These are phyloP conservation scores for Calycopis cecrops DNA, from an alignment of 1,140 invertebrate genomes.

Conservation along the genomic window DNA sequence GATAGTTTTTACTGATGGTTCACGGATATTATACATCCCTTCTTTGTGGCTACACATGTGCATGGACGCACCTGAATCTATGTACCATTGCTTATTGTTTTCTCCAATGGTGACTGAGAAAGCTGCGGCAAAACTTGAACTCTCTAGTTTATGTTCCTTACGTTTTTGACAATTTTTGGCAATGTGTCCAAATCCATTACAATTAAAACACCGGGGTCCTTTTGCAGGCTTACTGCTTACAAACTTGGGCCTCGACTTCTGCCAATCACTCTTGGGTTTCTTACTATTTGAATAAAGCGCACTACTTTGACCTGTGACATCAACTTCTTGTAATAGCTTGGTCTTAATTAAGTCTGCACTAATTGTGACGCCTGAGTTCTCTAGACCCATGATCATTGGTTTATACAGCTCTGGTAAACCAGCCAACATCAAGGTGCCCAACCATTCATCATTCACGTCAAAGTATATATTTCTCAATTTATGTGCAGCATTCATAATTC, in stretches of 20 bases:
- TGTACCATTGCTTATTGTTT: constrained; percentile 15
- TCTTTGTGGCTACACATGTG: constrained; percentile 17
- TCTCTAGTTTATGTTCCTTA: neutral
- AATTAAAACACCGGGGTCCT: constrained; percentile 20
- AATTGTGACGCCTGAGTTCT: constrained; percentile 19
- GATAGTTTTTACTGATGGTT: constrained; percentile 16
- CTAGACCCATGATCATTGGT: constrained; percentile 24
- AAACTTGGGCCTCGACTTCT: neutral
- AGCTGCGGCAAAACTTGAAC: constrained; percentile 20
- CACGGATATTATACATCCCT: constrained; percentile 19
- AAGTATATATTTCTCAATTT: constrained; percentile 26
- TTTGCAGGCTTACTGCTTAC: neutral
- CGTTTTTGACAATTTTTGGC: constrained; percentile 11
- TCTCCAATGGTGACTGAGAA: constrained; percentile 16
- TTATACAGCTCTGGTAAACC: constrained; percentile 19
- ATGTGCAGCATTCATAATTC: constrained; percentile 22
- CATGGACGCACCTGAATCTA: constrained; percentile 18
- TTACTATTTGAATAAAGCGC: constrained; percentile 17
- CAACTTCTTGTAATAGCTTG: constrained; percentile 22
- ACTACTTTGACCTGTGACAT: neutral
- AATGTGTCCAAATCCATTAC: constrained; percentile 19
- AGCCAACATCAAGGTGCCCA: constrained; percentile 21
- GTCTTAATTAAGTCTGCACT: constrained; percentile 21
- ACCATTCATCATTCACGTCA: constrained; percentile 23
- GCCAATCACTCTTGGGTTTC: constrained; percentile 3